phyloP scores from a whole-genome alignment of 2,113 vertebrate species.

The Phyllostomus discolor region DNA sequence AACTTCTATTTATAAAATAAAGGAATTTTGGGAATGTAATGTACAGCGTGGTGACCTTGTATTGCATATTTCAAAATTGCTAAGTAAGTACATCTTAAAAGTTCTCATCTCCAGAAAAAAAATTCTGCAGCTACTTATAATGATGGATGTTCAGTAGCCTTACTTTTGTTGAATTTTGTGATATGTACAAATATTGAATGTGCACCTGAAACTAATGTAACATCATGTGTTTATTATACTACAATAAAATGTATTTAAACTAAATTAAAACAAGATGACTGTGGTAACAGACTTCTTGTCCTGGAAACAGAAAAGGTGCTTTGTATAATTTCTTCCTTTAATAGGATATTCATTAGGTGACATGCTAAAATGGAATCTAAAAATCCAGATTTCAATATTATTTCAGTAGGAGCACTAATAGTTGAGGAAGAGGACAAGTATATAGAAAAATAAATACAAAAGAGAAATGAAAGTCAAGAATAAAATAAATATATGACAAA shows the following conservation, averaged over 20 bases:
- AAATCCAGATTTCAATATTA: not conserved
- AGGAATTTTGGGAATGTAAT: not conserved
- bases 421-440: not conserved
- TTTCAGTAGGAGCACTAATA: not conserved
- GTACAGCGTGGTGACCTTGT: not conserved
- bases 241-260: not conserved
- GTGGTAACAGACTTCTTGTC: not conserved
- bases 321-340: not conserved
- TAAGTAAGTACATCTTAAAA: not conserved
- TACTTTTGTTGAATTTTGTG: not conserved
- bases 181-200: not conserved
- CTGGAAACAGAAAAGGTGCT: not conserved
- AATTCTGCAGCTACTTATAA: not conserved
- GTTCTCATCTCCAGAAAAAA: not conserved
- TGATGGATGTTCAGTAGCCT: not conserved
- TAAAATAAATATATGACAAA: constrained; percentile 27
- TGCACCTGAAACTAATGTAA: not conserved
- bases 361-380: not conserved
- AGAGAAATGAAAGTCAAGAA: constrained; percentile 8
- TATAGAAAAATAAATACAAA: not conserved
- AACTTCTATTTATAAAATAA: not conserved
- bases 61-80: not conserved
- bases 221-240: not conserved
- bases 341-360: not conserved
- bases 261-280: not conserved